Evolutionary conservation across 2,113 vertebrate species (phyloP), one percentile per base, ranked within the genome.

Genomic region (Recurvirostra avosetta): DNA sequence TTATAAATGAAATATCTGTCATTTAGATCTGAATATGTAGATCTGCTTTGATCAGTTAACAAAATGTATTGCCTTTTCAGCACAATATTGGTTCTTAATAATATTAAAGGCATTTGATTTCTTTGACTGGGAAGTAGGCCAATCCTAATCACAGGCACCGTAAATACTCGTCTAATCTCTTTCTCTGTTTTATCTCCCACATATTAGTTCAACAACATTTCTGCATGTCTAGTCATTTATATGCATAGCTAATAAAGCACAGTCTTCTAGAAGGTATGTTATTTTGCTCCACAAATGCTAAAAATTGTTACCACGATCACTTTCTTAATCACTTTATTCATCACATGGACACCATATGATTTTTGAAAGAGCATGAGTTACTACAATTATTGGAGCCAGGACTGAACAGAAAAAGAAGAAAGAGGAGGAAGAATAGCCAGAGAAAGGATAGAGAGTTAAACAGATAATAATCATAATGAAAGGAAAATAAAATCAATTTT

Each of bases 41-140:
- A 79, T 34, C 32, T 2, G 8, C 67, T 95, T 92, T 86, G 81
- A 94, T 70, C 41, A 86, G 16, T 66, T 95, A 90, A 83, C 32
- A 76, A 79, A 94, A 92, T 55, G 1, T 73, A 80, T 74, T 97
- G 55, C 59, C 15, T 93, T 86, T 93, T 92, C 88, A 96, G n/a
- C 38, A 66, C 38, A 76, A 23, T 62, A 80, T 68, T 76, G 8
- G 12, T 59, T 73, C 47, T 61, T 86, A 88, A 77, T 88, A 70
- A 38, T 27, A 49, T 86, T 95, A 94, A 86, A 86, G 14, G 8
- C 36, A 83, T 92, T 90, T 96, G 34, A 92, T 74, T 88, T 73
- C 62, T 94, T 53, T 76, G 50, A 19, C 86, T 88, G 71, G 78
- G 66, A 95, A 92, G 58, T 88, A 88, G 78, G 85, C 71, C 78